Evolutionary conservation across 1,140 invertebrate genomes (phyloP).

Genomic region (Uloborus diversus): DNA sequence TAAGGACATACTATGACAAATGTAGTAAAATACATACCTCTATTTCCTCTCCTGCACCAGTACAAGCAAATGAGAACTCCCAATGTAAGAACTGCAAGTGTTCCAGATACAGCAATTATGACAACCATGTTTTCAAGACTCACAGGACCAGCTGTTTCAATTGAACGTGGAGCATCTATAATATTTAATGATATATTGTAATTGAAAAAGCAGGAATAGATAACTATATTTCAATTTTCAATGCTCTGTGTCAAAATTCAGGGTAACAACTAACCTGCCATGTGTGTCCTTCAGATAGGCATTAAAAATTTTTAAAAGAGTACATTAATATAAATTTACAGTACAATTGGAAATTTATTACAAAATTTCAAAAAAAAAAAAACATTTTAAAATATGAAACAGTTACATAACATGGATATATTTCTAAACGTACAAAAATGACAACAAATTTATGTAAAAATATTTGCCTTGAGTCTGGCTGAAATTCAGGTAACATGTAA

Average conservation of each 20-base stretch:
- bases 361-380: no score
- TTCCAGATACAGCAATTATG: constrained; percentile 63
- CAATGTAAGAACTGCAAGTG: constrained; percentile 10
- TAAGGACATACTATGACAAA: no score
- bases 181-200: no score
- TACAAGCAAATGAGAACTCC: constrained; percentile 84
- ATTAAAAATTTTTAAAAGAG: background rate
- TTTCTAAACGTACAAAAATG: no score
- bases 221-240: no score
- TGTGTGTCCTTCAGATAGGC: background rate
- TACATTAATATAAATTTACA: background rate
- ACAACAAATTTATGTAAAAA: no score
- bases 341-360: no score
- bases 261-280: background rate
- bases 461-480: no score
- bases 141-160: constrained; percentile 74
- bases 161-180: constrained; percentile 78
- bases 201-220: constrained; percentile 70
- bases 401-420: no score
- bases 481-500: no score
- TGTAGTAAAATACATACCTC: constrained; percentile 70
- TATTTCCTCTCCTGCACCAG: constrained; percentile 79
- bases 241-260: background rate
- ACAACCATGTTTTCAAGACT: constrained; percentile 80
- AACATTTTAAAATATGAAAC: no score